Evolutionary conservation across 2,888 invertebrate genomes (phyloP).

Genomic region (Subacronicta megacephala): DNA sequence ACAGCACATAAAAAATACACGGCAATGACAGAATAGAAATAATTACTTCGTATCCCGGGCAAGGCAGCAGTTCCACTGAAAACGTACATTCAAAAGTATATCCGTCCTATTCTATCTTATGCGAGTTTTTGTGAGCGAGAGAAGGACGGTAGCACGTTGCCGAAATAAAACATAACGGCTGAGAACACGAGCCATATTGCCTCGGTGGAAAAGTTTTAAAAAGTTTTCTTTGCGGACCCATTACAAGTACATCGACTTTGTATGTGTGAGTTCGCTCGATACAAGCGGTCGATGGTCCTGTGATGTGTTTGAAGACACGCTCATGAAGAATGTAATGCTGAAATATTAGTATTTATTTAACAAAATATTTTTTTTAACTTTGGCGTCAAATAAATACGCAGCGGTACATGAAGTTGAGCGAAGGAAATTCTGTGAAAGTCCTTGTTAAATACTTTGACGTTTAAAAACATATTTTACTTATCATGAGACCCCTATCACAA

Average conservation of each 20-base stretch:
- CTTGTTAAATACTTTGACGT: background rate
- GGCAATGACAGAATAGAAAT: conserved; percentile 89
- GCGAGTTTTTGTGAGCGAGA: conserved; percentile 64
- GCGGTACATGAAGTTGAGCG: background rate
- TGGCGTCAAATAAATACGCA: background rate
- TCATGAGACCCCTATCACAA: no score
- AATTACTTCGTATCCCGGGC: conserved; percentile 90
- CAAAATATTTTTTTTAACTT: conserved; percentile 11
- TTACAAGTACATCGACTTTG: conserved; percentile 85
- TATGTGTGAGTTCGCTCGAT: conserved; percentile 82
- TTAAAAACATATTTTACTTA: no score
- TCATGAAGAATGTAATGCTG: conserved; percentile 32
- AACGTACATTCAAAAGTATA: conserved; percentile 67
- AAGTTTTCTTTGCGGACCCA: conserved; percentile 90
- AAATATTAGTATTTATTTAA: conserved; percentile 23
- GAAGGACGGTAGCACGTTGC: conserved; percentile 80
- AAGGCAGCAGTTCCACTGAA: conserved; percentile 77
- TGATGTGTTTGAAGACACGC: conserved; percentile 59
- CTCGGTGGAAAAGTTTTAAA: conserved; percentile 90
- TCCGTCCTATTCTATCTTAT: conserved; percentile 68
- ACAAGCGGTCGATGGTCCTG: conserved; percentile 81
- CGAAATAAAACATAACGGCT: conserved; percentile 89
- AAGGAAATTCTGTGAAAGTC: background rate
- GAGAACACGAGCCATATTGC: conserved; percentile 90
- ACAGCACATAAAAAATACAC: conserved; percentile 86